Conservation (phyloP, 2,113 vertebrate genomes). For the Rhineura floridana region DNA sequence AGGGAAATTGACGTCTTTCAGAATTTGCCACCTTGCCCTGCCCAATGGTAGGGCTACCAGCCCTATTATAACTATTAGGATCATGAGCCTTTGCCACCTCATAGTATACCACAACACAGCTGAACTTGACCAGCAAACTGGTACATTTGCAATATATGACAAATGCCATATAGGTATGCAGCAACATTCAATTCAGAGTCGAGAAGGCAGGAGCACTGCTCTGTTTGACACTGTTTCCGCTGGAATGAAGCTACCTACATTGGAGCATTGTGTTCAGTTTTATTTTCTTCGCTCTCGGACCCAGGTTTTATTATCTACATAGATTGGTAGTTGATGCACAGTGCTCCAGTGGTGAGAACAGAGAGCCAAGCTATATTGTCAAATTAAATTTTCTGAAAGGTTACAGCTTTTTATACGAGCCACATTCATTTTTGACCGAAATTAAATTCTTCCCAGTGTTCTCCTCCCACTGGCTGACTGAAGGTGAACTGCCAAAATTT, state of each 20-base stretch:
- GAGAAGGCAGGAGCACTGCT: background rate
- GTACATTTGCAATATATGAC: background rate
- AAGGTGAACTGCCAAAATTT: background rate
- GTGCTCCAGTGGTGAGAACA: background rate
- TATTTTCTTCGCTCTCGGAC: background rate
- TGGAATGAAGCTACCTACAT: background rate
- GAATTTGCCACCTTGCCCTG: background rate
- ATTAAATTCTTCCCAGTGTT: background rate
- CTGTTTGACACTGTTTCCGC: background rate
- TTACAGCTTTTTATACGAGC: background rate
- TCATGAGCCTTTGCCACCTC: background rate
- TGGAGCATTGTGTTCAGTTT: background rate
- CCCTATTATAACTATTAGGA: background rate
- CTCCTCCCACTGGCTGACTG: background rate
- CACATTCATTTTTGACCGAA: slow-evolving; percentile 6
- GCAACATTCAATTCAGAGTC: background rate
- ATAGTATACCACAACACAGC: background rate
- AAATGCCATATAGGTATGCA: background rate
- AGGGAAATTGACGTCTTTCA: background rate
- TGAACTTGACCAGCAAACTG: background rate
- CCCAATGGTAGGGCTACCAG: background rate
- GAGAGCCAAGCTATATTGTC: background rate
- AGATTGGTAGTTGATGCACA: background rate
- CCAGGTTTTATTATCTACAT: slow-evolving; percentile 1
- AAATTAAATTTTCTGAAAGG: slow-evolving; percentile 21